Percentiles rank a stretch among this genome's conserved stretches.
These are phyloP conservation scores for Brotula barbata DNA, from an alignment of 2,797 vertebrate species.

Conservation along the genomic window DNA sequence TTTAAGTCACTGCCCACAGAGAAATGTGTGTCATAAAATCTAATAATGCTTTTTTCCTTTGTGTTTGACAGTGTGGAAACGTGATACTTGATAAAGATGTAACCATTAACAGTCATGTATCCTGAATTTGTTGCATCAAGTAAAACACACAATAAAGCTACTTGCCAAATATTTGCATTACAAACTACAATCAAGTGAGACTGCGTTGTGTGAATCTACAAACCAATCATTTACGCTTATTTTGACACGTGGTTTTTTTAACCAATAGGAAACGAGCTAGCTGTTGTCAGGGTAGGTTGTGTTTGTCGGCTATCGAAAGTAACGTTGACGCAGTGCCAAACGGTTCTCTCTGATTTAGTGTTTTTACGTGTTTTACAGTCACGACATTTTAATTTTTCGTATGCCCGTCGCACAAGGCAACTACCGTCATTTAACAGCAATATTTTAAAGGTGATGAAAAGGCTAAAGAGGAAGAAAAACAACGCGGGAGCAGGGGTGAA, in stretches of 20 bases:
- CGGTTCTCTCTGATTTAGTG: neutral
- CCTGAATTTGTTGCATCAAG: too few species aligned
- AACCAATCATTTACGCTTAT: constrained; percentile 25
- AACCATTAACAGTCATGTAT: too few species aligned
- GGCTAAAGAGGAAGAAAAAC: constrained; percentile 61
- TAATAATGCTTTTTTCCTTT: too few species aligned
- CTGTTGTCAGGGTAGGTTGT: neutral
- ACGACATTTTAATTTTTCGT: neutral
- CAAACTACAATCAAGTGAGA: constrained; percentile 47
- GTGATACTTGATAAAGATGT: too few species aligned
- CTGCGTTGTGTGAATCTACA: fast-evolving
- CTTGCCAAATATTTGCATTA: neutral
- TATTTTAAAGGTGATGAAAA: constrained; percentile 60
- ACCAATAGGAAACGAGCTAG: constrained; percentile 42
- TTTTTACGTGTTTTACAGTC: constrained; percentile 15
- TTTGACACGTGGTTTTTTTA: constrained; percentile 27
- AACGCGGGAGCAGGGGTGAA: constrained; percentile 39
- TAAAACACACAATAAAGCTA: neutral
- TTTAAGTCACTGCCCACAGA: too few species aligned
- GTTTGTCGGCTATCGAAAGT: constrained; percentile 16
- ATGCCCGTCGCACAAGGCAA: constrained; percentile 13
- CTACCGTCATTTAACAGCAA: neutral
- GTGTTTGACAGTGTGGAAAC: too few species aligned
- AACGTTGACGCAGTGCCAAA: too few species aligned
- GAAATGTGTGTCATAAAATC: too few species aligned